A percentile compares a stretch with the other conserved stretches of the same genome.
These are phyloP conservation scores for Trichogramma evanescens DNA, from an alignment of 2,888 invertebrate species.

Conservation along the genomic window DNA sequence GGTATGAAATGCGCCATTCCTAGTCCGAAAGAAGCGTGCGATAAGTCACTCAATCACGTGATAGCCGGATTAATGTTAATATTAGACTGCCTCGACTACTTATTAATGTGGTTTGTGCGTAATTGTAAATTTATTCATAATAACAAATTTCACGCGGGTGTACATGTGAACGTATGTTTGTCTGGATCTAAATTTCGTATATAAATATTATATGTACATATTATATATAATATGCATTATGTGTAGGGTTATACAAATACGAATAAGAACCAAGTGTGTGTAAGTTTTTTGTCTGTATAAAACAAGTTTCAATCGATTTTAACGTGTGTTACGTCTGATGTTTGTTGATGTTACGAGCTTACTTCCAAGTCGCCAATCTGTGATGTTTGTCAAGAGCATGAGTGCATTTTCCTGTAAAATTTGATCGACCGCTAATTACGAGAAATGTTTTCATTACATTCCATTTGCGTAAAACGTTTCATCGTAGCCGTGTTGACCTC, in stretches of 20 bases:
- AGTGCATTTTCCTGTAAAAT: background rate
- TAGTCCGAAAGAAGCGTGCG: conserved; percentile 15
- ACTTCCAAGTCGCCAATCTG: background rate
- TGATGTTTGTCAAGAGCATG: background rate
- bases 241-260: no score
- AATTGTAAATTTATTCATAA: background rate
- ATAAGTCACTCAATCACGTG: background rate
- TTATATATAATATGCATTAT: no score
- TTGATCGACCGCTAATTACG: background rate
- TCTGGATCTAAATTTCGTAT: background rate
- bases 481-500: conserved; percentile 7
- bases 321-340: no score
- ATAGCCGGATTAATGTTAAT: background rate
- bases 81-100: conserved; percentile 6
- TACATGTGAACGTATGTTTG: background rate
- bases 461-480: conserved; percentile 11
- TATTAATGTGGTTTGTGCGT: background rate
- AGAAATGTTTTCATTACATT: conserved; percentile 15
- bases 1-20: conserved; percentile 19
- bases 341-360: no score
- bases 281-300: no score
- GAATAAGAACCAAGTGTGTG: no score
- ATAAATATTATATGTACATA: no score
- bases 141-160: background rate
- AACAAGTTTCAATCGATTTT: no score